Percentiles rank a stretch among this genome's conserved stretches.
Evolutionary conservation across 2,797 vertebrate genomes (phyloP).

Genomic region (Esox lucius): DNA sequence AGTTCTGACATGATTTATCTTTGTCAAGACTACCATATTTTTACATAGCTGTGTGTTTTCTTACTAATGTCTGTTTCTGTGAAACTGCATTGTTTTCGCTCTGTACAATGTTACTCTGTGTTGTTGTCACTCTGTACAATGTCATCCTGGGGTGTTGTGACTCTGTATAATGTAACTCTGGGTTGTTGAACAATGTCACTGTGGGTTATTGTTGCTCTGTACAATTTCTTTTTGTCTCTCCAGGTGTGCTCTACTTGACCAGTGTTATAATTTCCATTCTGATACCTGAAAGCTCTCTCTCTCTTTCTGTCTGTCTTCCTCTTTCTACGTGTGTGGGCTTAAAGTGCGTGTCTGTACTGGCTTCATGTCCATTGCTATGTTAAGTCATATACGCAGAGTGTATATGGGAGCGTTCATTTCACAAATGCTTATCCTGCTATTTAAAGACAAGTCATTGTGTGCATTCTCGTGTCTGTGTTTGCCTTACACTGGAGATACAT

Average conservation of each 20-base stretch:
- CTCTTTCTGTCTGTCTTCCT: background rate
- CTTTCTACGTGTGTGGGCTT: background rate
- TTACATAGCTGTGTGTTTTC: background rate
- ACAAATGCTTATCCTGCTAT: conserved; percentile 14
- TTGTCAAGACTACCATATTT: background rate
- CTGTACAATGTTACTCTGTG: too few species aligned
- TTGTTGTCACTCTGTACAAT: background rate
- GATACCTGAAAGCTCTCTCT: background rate
- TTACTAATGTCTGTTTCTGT: background rate
- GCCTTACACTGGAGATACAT: background rate
- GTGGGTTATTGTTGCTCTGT: background rate
- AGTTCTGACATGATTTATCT: too few species aligned
- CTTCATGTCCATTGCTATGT: background rate
- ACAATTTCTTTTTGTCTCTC: background rate
- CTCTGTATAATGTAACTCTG: too few species aligned
- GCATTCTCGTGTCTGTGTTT: background rate
- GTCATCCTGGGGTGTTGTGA: background rate
- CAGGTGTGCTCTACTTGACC: background rate
- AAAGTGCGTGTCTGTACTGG: background rate
- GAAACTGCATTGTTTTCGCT: background rate
- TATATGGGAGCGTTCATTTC: conserved; percentile 17
- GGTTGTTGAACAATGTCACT: background rate
- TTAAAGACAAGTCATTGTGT: background rate
- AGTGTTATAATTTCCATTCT: background rate
- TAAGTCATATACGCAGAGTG: conserved; percentile 11